Conservation (phyloP, 2,113 vertebrate genomes). For the Bos taurus region DNA sequence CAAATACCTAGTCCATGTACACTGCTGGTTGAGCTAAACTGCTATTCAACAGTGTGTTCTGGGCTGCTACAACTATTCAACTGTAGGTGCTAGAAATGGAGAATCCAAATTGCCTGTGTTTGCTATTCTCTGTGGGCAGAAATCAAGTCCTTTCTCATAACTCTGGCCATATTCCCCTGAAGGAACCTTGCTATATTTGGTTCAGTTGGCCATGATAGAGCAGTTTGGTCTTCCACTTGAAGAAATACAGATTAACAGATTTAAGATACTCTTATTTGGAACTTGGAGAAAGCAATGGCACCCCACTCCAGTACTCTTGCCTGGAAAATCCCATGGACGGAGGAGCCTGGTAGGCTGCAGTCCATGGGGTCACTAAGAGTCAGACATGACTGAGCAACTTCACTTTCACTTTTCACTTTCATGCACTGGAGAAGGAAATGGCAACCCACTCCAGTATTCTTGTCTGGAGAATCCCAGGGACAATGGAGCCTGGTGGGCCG, state of each 20-base stretch:
- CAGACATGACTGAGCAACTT: too few species aligned
- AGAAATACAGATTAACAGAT: not conserved
- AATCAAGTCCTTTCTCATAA: not conserved
- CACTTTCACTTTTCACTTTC: too few species aligned
- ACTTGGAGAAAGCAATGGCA: too few species aligned
- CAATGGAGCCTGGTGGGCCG: too few species aligned
- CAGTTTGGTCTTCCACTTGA: not conserved
- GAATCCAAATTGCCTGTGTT: not conserved
- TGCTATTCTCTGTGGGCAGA: not conserved
- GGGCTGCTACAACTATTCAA: not conserved
- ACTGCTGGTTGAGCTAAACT: not conserved
- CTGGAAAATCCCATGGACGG: too few species aligned
- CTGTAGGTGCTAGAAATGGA: not conserved
- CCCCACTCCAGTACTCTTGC: too few species aligned
- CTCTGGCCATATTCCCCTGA: not conserved
- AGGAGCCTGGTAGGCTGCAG: too few species aligned
- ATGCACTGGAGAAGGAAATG: too few species aligned
- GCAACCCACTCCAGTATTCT: too few species aligned
- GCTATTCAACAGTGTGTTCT: not conserved
- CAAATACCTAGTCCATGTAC: not conserved
- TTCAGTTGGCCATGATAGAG: not conserved
- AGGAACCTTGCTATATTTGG: not conserved
- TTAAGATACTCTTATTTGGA: not conserved
- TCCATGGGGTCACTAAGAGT: too few species aligned
- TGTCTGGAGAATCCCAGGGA: too few species aligned